These are phyloP conservation scores for Ceratitis capitata DNA, from an alignment of 1,140 invertebrate species.

Conservation along the genomic window DNA sequence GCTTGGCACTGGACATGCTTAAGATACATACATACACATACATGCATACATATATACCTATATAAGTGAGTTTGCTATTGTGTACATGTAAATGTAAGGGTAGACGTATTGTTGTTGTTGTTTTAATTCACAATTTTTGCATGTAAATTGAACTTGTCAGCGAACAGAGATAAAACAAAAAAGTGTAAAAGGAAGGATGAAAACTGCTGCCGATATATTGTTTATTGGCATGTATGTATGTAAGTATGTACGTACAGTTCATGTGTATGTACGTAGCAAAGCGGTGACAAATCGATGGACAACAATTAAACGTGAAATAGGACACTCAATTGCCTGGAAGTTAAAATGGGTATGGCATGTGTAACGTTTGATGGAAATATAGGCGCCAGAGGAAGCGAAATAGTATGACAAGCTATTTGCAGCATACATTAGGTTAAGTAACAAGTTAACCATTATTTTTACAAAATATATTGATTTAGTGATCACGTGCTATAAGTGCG, in stretches of 20 bases:
- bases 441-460: too few relatives aligned
- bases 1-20: neutral
- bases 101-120: neutral
- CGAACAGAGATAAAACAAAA: neutral
- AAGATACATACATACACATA: too few relatives aligned
- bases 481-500: too few relatives aligned
- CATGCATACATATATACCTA: too few relatives aligned
- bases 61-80: neutral
- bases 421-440: too few relatives aligned
- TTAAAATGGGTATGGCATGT: neutral
- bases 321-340: constrained; percentile 23
- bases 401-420: too few relatives aligned
- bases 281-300: constrained; percentile 23
- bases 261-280: neutral
- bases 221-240: too few relatives aligned
- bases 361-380: too few relatives aligned
- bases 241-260: rapidly evolving
- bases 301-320: constrained; percentile 19
- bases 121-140: neutral
- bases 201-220: neutral
- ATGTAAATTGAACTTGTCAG: constrained; percentile 32
- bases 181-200: neutral
- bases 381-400: neutral
- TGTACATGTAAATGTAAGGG: too few relatives aligned
- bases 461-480: too few relatives aligned